Conservation (phyloP, 2,888 invertebrate genomes). For the Salticus scenicus region DNA sequence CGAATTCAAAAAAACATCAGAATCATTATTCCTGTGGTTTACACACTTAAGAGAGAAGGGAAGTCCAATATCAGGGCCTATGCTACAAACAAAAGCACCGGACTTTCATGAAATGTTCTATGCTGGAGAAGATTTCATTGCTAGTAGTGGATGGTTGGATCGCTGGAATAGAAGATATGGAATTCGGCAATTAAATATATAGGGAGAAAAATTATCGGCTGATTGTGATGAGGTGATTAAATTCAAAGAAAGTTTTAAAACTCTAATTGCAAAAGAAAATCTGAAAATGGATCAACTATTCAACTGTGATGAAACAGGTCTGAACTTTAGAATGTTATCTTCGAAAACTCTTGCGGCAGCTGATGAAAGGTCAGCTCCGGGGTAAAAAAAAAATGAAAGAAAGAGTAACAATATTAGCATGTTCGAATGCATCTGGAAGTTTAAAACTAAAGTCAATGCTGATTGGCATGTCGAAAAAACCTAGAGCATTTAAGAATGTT, state of each 20-base stretch:
- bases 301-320: neutral
- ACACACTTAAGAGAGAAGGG: neutral
- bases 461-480: neutral
- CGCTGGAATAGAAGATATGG: neutral
- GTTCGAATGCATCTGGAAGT: conserved; percentile 11
- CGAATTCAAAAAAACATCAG: neutral
- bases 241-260: neutral
- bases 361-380: neutral
- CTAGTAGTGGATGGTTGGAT: neutral
- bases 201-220: neutral
- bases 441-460: neutral
- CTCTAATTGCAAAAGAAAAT: neutral
- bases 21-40: neutral
- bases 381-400: neutral
- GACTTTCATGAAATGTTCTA: too few relatives aligned
- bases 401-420: neutral
- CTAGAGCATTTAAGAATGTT: neutral
- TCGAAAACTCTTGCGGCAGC: neutral
- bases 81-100: neutral
- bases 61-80: neutral
- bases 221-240: neutral
- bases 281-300: neutral
- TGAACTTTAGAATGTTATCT: neutral
- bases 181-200: neutral
- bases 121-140: neutral